Percentiles rank a stretch among this genome's conserved stretches.
These are phyloP conservation scores for Copidosoma floridanum DNA, from an alignment of 1,140 invertebrate species.

Conservation along the genomic window DNA sequence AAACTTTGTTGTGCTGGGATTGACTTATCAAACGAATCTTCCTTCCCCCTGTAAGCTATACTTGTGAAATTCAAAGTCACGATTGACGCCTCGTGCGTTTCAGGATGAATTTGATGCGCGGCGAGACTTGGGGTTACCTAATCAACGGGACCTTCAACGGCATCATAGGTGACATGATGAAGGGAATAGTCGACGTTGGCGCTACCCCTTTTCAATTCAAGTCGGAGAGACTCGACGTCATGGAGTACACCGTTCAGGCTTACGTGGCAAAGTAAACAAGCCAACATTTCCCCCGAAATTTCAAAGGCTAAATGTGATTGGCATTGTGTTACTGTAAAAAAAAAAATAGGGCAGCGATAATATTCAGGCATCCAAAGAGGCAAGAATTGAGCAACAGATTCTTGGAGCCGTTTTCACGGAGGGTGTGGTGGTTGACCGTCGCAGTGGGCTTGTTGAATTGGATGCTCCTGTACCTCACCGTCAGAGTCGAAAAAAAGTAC, in stretches of 20 bases:
- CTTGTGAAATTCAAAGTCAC: too few species aligned
- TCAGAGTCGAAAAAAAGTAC: constrained; percentile 29
- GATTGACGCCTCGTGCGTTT: too few species aligned
- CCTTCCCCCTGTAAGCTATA: too few species aligned
- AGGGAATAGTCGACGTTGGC: constrained; percentile 62
- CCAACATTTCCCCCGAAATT: background rate
- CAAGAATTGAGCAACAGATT: constrained; percentile 59
- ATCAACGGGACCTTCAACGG: constrained; percentile 67
- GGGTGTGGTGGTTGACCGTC: constrained; percentile 37
- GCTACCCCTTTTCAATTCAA: constrained; percentile 62
- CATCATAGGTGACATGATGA: constrained; percentile 62
- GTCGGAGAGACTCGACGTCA: constrained; percentile 57
- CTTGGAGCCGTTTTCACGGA: constrained; percentile 36
- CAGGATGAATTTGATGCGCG: constrained; percentile 57
- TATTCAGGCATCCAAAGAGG: constrained; percentile 65
- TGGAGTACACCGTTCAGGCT: constrained; percentile 62
- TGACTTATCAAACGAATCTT: too few species aligned
- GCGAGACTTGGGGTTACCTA: constrained; percentile 65
- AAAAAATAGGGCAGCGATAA: constrained; percentile 57
- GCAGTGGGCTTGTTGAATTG: constrained; percentile 32
- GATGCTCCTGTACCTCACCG: constrained; percentile 26
- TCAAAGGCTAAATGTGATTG: background rate
- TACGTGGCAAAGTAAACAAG: constrained; percentile 60
- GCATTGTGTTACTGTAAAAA: background rate
- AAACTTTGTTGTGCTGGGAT: too few species aligned